Evolutionary conservation across 2,797 vertebrate genomes (phyloP).

Genomic region (Erethizon dorsatum): DNA sequence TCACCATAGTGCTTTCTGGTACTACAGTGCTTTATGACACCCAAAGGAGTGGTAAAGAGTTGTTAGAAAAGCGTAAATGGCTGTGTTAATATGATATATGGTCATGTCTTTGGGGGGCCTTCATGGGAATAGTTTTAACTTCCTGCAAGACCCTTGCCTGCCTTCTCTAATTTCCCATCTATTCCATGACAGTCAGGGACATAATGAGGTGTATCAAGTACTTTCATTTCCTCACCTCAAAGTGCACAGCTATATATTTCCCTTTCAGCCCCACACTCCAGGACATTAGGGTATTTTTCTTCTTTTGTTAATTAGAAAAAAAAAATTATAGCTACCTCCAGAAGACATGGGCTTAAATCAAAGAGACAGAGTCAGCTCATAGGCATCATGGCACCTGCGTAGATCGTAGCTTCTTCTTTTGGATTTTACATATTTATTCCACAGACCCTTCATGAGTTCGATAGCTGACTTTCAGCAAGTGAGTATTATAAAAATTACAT

Average conservation of each 20-base stretch:
- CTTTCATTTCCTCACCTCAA: not conserved
- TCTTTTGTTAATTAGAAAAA: slow-evolving; percentile 69
- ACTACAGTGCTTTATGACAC: not conserved
- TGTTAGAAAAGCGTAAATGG: not conserved
- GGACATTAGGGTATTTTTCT: slow-evolving; percentile 10
- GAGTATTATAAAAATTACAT: slow-evolving; percentile 64
- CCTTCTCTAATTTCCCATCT: slow-evolving; percentile 6
- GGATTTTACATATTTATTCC: slow-evolving; percentile 62
- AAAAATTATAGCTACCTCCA: not conserved
- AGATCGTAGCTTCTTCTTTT: slow-evolving; percentile 42
- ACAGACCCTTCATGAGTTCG: slow-evolving; percentile 62
- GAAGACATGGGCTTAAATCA: slow-evolving; percentile 62
- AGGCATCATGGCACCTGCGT: slow-evolving; percentile 25
- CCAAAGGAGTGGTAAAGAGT: not conserved
- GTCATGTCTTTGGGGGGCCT: not conserved
- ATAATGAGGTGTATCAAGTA: not conserved
- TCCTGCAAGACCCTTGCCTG: not conserved
- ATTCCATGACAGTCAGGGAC: not conserved
- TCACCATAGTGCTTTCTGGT: not conserved
- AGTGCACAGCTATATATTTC: not conserved
- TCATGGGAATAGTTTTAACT: slow-evolving; percentile 7
- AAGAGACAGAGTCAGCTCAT: slow-evolving; percentile 65
- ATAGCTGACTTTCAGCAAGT: slow-evolving; percentile 51
- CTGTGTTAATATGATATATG: not conserved
- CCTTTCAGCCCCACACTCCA: not conserved